Percentiles rank a stretch among this genome's conserved stretches.
Evolutionary conservation across 2,113 vertebrate species (phyloP).

Genomic region (Protobothrops mucrosquamatus): DNA sequence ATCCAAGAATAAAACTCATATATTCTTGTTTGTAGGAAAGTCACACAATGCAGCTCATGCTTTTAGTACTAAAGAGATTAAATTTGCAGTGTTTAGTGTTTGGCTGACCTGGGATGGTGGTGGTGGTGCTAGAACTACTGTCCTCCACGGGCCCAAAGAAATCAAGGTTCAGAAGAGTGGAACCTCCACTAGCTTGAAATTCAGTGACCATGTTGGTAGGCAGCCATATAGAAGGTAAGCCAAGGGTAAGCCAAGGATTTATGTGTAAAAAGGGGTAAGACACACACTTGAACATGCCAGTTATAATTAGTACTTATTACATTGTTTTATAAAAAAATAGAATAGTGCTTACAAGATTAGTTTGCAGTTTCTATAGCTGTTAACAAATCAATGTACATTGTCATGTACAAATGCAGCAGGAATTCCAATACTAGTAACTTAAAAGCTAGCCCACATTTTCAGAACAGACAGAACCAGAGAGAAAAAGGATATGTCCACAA

Average conservation of each 20-base stretch:
- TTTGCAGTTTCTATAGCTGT: slow-evolving; percentile 71
- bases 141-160: slow-evolving; percentile 99
- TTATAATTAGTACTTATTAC: slow-evolving; percentile 80
- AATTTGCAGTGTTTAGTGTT: slow-evolving; percentile 72
- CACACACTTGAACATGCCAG: slow-evolving; percentile 88
- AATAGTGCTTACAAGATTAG: slow-evolving; percentile 78
- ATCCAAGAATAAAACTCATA: slow-evolving; percentile 51
- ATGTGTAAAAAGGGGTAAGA: slow-evolving; percentile 85
- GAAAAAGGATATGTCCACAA: slow-evolving; percentile 55
- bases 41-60: slow-evolving; percentile 78
- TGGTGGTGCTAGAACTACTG: slow-evolving; percentile 87
- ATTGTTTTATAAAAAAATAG: slow-evolving; percentile 58
- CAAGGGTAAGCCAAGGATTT: slow-evolving; percentile 73
- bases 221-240: slow-evolving; percentile 82
- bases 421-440: slow-evolving; percentile 69
- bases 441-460: slow-evolving; percentile 66
- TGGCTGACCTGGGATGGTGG: slow-evolving; percentile 98
- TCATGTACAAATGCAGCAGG: slow-evolving; percentile 72
- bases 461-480: slow-evolving; percentile 69
- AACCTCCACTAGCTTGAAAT: slow-evolving; percentile 96
- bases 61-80: slow-evolving; percentile 67
- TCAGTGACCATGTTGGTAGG: slow-evolving; percentile 81
- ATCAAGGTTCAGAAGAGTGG: slow-evolving; percentile 98
- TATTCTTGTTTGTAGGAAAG: slow-evolving; percentile 81
- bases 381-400: slow-evolving; percentile 74